Evolutionary conservation across 2,797 vertebrate genomes (phyloP).

Genomic region (Oryzias dopingdopingensis): DNA sequence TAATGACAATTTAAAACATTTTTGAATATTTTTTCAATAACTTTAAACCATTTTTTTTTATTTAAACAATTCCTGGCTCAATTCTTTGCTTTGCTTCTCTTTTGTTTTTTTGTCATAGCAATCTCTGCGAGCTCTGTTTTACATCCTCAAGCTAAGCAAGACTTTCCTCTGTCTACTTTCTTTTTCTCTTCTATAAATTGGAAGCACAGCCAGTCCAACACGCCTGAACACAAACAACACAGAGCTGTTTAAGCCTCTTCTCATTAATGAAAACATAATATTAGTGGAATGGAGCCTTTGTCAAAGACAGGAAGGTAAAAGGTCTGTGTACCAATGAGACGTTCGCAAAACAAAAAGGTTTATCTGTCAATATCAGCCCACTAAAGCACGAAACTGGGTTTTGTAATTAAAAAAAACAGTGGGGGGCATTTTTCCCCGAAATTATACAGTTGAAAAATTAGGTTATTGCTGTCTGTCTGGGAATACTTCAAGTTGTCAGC

Average conservation of each 20-base stretch:
- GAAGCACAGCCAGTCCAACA: conserved; percentile 10
- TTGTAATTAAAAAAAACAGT: background rate
- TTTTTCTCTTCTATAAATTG: no score
- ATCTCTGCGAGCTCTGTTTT: no score
- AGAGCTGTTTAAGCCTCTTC: conserved; percentile 38
- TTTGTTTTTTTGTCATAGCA: no score
- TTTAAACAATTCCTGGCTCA: no score
- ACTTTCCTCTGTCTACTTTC: no score
- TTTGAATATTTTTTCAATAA: no score
- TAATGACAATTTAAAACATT: no score
- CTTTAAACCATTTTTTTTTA: no score
- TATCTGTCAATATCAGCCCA: conserved; percentile 20
- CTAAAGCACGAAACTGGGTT: conserved; percentile 8
- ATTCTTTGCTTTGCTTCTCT: no score
- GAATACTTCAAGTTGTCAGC: background rate
- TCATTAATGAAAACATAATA: conserved; percentile 69
- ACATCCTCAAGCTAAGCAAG: no score
- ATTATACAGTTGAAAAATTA: background rate
- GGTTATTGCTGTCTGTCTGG: background rate
- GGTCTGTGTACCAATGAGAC: conserved; percentile 16
- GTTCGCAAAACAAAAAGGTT: conserved; percentile 8
- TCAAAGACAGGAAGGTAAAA: conserved; percentile 24
- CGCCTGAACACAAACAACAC: conserved; percentile 47
- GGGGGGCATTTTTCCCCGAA: background rate
- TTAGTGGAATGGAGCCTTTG: conserved; percentile 56